Conservation (phyloP, 2,797 vertebrate genomes). For the Pipistrellus kuhlii region DNA sequence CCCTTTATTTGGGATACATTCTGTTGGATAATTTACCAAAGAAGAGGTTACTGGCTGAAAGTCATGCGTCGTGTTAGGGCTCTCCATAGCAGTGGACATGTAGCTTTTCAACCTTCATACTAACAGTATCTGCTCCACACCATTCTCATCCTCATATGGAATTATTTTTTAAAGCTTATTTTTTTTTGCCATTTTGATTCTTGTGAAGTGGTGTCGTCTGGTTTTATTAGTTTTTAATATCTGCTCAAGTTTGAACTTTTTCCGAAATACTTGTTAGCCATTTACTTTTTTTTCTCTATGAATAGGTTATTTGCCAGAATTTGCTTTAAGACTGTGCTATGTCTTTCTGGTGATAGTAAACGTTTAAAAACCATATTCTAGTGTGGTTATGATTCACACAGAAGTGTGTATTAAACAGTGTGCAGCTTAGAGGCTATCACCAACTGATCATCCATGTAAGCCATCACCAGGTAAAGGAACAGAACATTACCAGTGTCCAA, state of each 20-base stretch:
- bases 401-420: not conserved
- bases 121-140: not conserved
- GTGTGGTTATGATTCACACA: not conserved
- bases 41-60: constrained; percentile 14
- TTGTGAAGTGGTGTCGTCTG: not conserved
- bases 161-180: constrained; percentile 8
- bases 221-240: not conserved
- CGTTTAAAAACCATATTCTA: not conserved
- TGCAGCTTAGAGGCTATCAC: not conserved
- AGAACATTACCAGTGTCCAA: not conserved
- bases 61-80: not conserved
- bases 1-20: not conserved
- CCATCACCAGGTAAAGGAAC: not conserved
- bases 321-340: constrained; percentile 3
- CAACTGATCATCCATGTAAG: not conserved
- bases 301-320: not conserved
- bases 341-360: not conserved
- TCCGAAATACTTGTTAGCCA: constrained; percentile 20
- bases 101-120: not conserved
- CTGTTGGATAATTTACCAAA: not conserved
- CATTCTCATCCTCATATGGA: not conserved
- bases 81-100: not conserved
- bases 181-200: constrained; percentile 49
- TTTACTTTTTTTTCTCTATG: not conserved
- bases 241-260: constrained; percentile 27